Percentiles rank a stretch among this genome's conserved stretches.
phyloP scores from a whole-genome alignment of 2,113 vertebrate species.

The Uropsilus gracilis region DNA sequence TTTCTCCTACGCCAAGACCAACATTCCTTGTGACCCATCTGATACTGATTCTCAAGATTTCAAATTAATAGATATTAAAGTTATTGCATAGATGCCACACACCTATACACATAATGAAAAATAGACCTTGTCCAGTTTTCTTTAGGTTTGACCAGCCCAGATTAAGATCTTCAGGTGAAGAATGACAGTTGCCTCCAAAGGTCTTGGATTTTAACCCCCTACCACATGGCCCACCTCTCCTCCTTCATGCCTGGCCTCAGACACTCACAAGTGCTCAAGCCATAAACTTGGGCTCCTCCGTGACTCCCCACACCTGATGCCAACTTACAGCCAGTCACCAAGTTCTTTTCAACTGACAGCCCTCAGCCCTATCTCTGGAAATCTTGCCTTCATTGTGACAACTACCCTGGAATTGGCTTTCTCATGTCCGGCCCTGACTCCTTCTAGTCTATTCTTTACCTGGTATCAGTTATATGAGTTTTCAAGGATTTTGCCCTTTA shows the following conservation, averaged over 20 bases:
- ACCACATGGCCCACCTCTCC: rapidly evolving
- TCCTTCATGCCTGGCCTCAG: not conserved
- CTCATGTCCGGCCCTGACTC: no score
- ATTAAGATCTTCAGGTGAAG: not conserved
- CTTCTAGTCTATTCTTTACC: no score
- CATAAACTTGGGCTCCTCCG: not conserved
- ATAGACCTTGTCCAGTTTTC: not conserved
- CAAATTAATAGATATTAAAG: not conserved
- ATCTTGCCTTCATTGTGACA: no score
- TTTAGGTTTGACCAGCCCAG: not conserved
- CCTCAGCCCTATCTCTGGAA: not conserved
- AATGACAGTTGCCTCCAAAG: not conserved
- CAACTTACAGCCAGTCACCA: not conserved
- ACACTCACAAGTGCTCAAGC: not conserved
- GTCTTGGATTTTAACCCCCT: not conserved
- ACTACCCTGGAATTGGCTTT: no score
- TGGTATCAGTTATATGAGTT: no score
- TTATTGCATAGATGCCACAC: not conserved
- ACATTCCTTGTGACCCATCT: not conserved
- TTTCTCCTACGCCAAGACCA: not conserved
- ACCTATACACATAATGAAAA: not conserved
- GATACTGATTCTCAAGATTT: not conserved
- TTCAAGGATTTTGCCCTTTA: no score
- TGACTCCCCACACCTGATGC: not conserved
- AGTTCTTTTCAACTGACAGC: not conserved